Conservation (phyloP, 1,140 invertebrate genomes). For the Macrotrachela quadricornifera region DNA sequence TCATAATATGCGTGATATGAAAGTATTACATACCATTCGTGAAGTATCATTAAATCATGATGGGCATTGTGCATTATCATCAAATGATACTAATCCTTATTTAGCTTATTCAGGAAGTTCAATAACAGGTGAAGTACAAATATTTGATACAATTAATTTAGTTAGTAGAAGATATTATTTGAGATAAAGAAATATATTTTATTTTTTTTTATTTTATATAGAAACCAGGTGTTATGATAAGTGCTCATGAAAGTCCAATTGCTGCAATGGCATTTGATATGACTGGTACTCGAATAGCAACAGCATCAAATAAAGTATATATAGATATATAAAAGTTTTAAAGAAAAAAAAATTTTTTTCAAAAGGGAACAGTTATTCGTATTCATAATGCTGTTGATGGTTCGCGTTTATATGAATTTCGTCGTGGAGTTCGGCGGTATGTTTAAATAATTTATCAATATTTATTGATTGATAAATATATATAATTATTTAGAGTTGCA, state of each 20-base stretch:
- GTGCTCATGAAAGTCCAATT: constrained; percentile 82
- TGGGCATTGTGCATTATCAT: constrained; percentile 73
- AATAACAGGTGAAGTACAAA: constrained; percentile 79
- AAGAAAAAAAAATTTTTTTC: not conserved
- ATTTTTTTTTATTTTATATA: constrained; percentile 27
- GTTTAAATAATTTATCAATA: not conserved
- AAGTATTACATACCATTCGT: constrained; percentile 84
- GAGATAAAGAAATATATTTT: not conserved
- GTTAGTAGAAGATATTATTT: constrained; percentile 33
- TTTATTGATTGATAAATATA: not conserved
- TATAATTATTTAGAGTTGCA: constrained; percentile 37
- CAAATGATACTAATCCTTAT: constrained; percentile 66
- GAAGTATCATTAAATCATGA: constrained; percentile 83
- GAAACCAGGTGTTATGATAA: constrained; percentile 83
- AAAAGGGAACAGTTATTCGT: constrained; percentile 76
- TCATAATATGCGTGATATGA: constrained; percentile 97
- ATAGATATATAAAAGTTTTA: too few relatives aligned
- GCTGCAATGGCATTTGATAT: constrained; percentile 79
- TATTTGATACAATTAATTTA: constrained; percentile 87
- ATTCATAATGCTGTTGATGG: constrained; percentile 74
- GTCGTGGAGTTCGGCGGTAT: constrained; percentile 82
- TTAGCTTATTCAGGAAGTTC: constrained; percentile 87
- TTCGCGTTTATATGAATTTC: constrained; percentile 71
- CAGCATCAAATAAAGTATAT: constrained; percentile 52
- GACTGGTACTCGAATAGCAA: constrained; percentile 62